Conservation (phyloP, 1,140 invertebrate species). For the Cheumatopsyche charites region DNA sequence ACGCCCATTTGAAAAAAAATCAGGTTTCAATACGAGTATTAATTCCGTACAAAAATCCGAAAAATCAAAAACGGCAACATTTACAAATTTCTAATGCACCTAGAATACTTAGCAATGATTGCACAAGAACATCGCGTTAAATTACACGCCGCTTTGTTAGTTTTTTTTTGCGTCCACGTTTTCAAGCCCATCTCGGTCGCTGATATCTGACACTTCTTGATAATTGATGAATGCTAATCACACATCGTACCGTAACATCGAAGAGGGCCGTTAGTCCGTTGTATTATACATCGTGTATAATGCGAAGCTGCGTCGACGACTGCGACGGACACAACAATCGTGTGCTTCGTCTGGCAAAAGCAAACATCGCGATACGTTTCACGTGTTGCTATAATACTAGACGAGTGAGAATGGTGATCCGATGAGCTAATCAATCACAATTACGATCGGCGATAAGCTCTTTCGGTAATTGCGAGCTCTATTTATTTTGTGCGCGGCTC, state of each 20-base stretch:
- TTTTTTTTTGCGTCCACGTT: too few species aligned
- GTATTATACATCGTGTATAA: neutral
- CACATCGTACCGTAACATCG: constrained; percentile 11
- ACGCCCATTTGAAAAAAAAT: constrained; percentile 7
- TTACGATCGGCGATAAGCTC: constrained; percentile 25
- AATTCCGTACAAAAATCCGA: too few species aligned
- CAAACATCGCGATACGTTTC: neutral
- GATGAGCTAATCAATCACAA: constrained; percentile 28
- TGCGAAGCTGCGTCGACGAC: neutral
- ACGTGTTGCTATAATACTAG: too few species aligned
- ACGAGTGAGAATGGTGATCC: too few species aligned
- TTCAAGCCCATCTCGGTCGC: too few species aligned
- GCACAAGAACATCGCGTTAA: too few species aligned
- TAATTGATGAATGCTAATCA: constrained; percentile 16
- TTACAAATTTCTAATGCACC: too few species aligned
- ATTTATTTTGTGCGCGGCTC: constrained; percentile 27
- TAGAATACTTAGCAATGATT: too few species aligned
- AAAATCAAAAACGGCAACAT: neutral
- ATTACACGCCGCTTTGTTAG: too few species aligned
- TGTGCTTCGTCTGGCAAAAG: neutral
- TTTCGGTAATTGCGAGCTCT: constrained; percentile 30
- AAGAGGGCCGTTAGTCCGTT: neutral
- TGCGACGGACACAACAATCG: neutral
- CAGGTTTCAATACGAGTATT: neutral
- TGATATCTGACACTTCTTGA: neutral